Conservation (phyloP, 2,888 invertebrate species). For the Clusia tigrina region DNA sequence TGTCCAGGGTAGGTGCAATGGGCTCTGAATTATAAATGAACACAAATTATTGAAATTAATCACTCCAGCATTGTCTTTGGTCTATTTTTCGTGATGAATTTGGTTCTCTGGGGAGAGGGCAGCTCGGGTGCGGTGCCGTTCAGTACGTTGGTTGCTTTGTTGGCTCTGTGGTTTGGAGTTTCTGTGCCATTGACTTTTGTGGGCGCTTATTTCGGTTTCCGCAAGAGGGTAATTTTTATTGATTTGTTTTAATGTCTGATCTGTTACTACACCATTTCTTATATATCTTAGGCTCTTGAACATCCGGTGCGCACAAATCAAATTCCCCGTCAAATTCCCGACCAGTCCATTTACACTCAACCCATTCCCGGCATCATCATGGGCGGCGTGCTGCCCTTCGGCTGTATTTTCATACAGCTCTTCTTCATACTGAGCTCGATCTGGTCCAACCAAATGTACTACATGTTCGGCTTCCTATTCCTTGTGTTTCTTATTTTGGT, state of each 20-base stretch:
- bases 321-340: slow-evolving; percentile 98
- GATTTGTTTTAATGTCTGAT: too few relatives aligned
- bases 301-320: slow-evolving; percentile 99
- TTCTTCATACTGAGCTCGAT: slow-evolving; percentile 99
- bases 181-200: slow-evolving; percentile 97
- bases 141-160: slow-evolving; percentile 90
- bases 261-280: slow-evolving; percentile 2
- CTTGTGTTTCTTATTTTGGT: slow-evolving; percentile 96
- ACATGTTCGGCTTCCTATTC: slow-evolving; percentile 99
- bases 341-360: slow-evolving; percentile 97
- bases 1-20: slow-evolving; percentile 86
- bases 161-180: slow-evolving; percentile 98
- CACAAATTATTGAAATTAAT: background rate
- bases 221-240: slow-evolving; percentile 81
- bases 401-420: slow-evolving; percentile 96
- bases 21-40: background rate
- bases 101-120: slow-evolving; percentile 93
- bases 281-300: slow-evolving; percentile 78
- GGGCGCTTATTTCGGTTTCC: slow-evolving; percentile 98
- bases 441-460: slow-evolving; percentile 97
- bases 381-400: slow-evolving; percentile 99
- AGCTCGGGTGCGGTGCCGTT: slow-evolving; percentile 98
- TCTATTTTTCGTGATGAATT: slow-evolving; percentile 97
- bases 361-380: slow-evolving; percentile 94
- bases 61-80: slow-evolving; percentile 86